Evolutionary conservation across 2,888 invertebrate species (phyloP).

Genomic region (Crepidodera aurea): DNA sequence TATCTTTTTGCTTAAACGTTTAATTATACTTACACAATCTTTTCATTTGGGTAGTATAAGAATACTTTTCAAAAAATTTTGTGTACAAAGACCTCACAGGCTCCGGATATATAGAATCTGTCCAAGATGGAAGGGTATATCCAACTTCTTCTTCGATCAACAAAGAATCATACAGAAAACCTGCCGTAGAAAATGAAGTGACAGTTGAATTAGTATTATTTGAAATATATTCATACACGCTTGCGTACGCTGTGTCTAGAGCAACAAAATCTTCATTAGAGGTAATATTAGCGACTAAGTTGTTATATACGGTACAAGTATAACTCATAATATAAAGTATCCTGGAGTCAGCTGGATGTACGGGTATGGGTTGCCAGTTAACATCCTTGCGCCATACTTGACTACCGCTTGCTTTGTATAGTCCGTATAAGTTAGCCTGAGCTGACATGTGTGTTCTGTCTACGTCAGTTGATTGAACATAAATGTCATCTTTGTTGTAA

Average conservation of each 20-base stretch:
- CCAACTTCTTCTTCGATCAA: conserved; percentile 22
- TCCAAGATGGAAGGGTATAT: conserved; percentile 31
- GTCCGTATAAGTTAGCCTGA: conserved; percentile 75
- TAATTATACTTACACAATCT: conserved; percentile 29
- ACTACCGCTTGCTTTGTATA: conserved; percentile 68
- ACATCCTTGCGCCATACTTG: conserved; percentile 68
- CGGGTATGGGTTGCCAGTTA: conserved; percentile 77
- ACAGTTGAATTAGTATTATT: conserved; percentile 15
- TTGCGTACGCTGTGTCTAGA: conserved; percentile 63
- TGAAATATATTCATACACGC: conserved; percentile 58
- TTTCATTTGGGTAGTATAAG: conserved; percentile 12
- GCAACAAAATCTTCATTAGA: conserved; percentile 50
- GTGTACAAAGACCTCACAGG: conserved; percentile 18
- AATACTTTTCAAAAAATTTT: conserved; percentile 9
- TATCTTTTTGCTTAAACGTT: too few species aligned
- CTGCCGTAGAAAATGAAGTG: background rate
- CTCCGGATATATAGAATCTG: conserved; percentile 31
- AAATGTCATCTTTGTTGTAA: conserved; percentile 65
- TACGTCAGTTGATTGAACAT: conserved; percentile 76
- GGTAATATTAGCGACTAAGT: background rate
- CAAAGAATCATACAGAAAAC: conserved; percentile 19
- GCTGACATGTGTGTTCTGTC: conserved; percentile 89
- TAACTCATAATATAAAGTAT: conserved; percentile 26
- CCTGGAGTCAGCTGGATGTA: conserved; percentile 69
- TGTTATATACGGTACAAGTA: conserved; percentile 2